A percentile compares a stretch with the other conserved stretches of the same genome.
Conservation (phyloP, 2,888 invertebrate species). For the Endomychus coccineus region DNA sequence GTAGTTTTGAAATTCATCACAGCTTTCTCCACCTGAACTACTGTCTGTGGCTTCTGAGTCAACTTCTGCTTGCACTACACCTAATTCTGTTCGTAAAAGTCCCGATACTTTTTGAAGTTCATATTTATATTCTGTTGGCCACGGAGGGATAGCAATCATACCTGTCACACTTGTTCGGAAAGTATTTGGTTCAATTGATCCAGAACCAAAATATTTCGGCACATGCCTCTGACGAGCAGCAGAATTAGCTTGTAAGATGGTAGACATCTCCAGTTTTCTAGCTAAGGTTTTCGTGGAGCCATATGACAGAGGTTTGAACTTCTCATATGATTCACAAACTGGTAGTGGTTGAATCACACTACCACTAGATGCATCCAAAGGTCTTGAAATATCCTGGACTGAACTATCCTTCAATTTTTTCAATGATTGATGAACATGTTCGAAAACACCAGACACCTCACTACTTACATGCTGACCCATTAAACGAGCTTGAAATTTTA, state of each 20-base stretch:
- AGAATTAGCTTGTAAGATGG: conserved; percentile 40
- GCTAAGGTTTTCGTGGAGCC: conserved; percentile 53
- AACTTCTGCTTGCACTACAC: conserved; percentile 64
- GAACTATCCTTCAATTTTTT: conserved; percentile 31
- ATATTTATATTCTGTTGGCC: conserved; percentile 43
- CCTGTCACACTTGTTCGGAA: conserved; percentile 31
- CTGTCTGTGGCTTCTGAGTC: conserved; percentile 93
- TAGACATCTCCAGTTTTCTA: conserved; percentile 47
- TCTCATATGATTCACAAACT: conserved; percentile 28
- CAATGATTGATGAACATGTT: conserved; percentile 58
- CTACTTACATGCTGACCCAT: conserved; percentile 72
- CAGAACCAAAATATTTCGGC: conserved; percentile 50
- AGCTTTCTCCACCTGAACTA: conserved; percentile 90
- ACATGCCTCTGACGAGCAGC: conserved; percentile 36
- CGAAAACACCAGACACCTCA: conserved; percentile 70
- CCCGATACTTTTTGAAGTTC: conserved; percentile 68
- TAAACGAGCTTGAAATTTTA: conserved; percentile 67
- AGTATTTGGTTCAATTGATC: conserved; percentile 36
- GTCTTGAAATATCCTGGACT: conserved; percentile 7
- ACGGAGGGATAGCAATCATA: conserved; percentile 41
- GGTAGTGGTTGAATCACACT: conserved; percentile 12
- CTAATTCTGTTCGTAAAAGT: conserved; percentile 63
- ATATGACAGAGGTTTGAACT: conserved; percentile 43
- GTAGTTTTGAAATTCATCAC: conserved; percentile 78
- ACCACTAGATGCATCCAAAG: conserved; percentile 7